phyloP scores from a whole-genome alignment of 1,140 invertebrate genomes.

The Homalodisca vitripennis region DNA sequence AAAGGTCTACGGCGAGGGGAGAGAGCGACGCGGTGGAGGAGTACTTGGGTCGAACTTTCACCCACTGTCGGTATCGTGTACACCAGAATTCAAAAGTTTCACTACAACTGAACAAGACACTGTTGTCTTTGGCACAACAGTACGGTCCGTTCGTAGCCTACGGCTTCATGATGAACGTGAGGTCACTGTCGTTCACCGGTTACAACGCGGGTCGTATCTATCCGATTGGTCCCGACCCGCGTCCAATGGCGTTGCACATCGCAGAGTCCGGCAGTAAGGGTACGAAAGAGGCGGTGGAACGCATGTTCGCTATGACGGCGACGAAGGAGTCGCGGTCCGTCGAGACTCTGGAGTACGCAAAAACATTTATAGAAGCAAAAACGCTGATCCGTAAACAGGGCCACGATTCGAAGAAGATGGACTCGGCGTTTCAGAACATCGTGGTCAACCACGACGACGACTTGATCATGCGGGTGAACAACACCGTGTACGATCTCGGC shows the following conservation, averaged over 20 bases:
- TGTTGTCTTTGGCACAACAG: background rate
- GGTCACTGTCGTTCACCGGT: background rate
- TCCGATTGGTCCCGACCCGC: background rate
- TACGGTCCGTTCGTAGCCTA: background rate
- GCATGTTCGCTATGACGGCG: background rate
- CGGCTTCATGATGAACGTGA: background rate
- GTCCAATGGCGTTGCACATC: background rate
- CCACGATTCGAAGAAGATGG: slow-evolving; percentile 5
- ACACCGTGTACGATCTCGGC: slow-evolving; percentile 2
- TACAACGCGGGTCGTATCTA: background rate
- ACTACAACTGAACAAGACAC: slow-evolving; percentile 2
- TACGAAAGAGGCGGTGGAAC: background rate
- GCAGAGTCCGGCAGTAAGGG: slow-evolving; percentile 16
- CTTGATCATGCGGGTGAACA: background rate
- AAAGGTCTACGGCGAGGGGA: background rate
- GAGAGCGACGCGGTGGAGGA: background rate
- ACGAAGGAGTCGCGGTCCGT: background rate
- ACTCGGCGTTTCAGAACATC: slow-evolving; percentile 5
- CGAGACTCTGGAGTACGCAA: slow-evolving; percentile 2
- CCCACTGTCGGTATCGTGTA: background rate
- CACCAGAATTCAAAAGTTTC: background rate
- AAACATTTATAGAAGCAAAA: slow-evolving; percentile 9
- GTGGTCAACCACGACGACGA: slow-evolving; percentile 6
- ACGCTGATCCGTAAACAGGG: slow-evolving; percentile 8
- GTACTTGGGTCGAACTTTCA: background rate